Base-by-base conservation (phyloP, 1,140 invertebrate species). In the Hylyphantes graminicola region DNA sequence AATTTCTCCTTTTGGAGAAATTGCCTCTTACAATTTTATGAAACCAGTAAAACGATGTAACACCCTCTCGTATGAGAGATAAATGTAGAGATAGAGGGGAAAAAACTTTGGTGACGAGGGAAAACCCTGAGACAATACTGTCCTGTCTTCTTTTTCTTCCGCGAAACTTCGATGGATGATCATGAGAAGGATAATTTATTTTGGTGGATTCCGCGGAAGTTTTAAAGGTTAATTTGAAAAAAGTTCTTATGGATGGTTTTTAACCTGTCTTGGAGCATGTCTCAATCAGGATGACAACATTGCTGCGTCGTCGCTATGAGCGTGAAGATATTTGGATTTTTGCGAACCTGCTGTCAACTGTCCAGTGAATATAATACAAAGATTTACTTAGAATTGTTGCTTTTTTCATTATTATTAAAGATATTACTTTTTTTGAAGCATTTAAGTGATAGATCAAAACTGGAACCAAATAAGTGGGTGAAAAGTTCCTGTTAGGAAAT, bases 91-190 rank as follows among this genome's bases (percentile, higher is more conserved):
- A 70, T 70, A 70, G 68, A 51, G 50, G 15, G 11, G 53, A 70
- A 70, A 51, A 53, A 64, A 17, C 9, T 19, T 64, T 19, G 13
- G 13, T 54, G 9, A 51, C 50, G 50, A 70, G 21, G 48, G 68
- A 70, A 70, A 57, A 21, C 72, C 48, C 35, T 6, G n/a, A 74
- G 57, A 74, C 72, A 74, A 74, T 74, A 55, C 68, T n/a, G 50
- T 70, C 19, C 64, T 13, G 15, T 21, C 13, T 21, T 21, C 48
- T 67, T 68, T 68, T 54, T 68, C 7, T 54, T 70, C 6, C 13
- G 11, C 72, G 51, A 74, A 74, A 55, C 57, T 74, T 74, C 72
- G 72, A 74, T 74, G 72, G 72, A 74, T 74, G 72, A 74, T 74
- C 72, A 74, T 17, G 6, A 6, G 55, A 57, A 74, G 72, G 72